Conservation (phyloP, 2,888 invertebrate genomes). For the Dynastes hyllus region DNA sequence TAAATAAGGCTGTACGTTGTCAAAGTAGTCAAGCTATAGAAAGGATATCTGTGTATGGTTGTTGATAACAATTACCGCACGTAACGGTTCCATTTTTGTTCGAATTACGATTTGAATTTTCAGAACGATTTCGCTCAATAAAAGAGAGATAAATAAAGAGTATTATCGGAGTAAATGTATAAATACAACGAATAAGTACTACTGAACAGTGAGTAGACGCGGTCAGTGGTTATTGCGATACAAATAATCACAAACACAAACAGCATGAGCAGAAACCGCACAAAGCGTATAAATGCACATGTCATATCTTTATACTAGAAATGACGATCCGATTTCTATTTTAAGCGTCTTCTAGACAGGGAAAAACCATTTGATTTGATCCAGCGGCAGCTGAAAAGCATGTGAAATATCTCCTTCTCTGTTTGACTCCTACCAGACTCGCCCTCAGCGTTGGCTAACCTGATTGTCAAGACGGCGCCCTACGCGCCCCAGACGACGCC, state of each 20-base stretch:
- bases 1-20: too few species aligned
- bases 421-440: constrained; percentile 41
- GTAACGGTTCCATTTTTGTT: neutral
- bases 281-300: constrained; percentile 9
- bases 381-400: constrained; percentile 14
- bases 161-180: neutral
- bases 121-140: constrained; percentile 45
- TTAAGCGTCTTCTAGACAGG: constrained; percentile 37
- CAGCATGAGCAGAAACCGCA: neutral
- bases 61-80: too few species aligned
- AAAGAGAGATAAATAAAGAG: constrained; percentile 24
- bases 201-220: constrained; percentile 10
- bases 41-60: too few species aligned
- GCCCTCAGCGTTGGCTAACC: constrained; percentile 43
- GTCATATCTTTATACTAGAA: neutral
- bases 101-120: constrained; percentile 29
- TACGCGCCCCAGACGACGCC: constrained; percentile 58
- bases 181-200: constrained; percentile 4
- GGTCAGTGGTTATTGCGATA: constrained; percentile 3
- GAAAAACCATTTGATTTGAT: constrained; percentile 33
- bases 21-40: too few species aligned
- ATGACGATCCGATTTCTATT: constrained; percentile 35
- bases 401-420: neutral
- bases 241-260: constrained; percentile 30
- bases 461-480: constrained; percentile 54